These are phyloP conservation scores for Choristoneura rosaceana DNA, from an alignment of 2,888 invertebrate species.

Conservation along the genomic window DNA sequence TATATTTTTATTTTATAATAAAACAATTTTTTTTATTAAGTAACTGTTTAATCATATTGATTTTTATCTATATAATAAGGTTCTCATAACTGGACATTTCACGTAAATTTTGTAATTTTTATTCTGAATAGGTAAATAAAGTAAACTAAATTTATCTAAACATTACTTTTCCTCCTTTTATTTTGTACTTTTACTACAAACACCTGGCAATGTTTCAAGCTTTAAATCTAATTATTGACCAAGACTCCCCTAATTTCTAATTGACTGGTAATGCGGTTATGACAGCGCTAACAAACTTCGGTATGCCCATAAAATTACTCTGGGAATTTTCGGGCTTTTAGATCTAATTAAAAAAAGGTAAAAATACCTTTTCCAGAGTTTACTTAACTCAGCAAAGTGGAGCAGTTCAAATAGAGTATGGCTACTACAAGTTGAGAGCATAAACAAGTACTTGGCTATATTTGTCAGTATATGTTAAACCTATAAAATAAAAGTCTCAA, in stretches of 20 bases:
- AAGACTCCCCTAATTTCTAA: neutral
- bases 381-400: neutral
- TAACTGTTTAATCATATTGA: no score
- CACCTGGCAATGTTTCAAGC: neutral
- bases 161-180: neutral
- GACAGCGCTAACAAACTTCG: neutral
- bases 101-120: no score
- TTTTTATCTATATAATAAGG: no score
- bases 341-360: neutral
- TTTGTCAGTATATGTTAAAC: neutral
- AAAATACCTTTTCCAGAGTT: neutral
- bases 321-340: neutral
- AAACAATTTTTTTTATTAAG: no score
- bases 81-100: no score
- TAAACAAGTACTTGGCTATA: neutral
- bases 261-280: conserved; percentile 6
- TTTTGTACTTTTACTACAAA: neutral
- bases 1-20: no score
- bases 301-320: neutral
- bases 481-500: no score
- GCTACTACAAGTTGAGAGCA: neutral
- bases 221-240: neutral
- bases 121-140: no score
- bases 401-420: neutral
- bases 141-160: no score